Conservation (phyloP, 2,888 invertebrate species). For the Sesia bembeciformis region DNA sequence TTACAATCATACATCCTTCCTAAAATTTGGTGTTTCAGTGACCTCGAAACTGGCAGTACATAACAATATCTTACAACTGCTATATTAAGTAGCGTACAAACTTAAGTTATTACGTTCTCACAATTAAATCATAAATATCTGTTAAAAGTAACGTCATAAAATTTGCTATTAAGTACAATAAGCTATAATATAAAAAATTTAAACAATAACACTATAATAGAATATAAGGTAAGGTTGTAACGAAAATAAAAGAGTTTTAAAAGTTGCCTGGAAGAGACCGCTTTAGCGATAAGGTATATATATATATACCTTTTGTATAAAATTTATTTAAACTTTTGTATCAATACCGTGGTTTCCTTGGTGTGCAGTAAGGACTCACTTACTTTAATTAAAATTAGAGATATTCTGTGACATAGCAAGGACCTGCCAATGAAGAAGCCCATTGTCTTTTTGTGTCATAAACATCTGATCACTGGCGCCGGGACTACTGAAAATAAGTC, state of each 20-base stretch:
- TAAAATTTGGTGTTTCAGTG: conserved; percentile 55
- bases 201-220: conserved; percentile 28
- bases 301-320: too few species aligned
- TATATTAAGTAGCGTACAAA: conserved; percentile 33
- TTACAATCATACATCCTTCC: conserved; percentile 33
- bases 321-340: too few species aligned
- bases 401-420: too few species aligned
- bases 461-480: too few species aligned
- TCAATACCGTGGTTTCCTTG: too few species aligned
- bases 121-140: conserved; percentile 24
- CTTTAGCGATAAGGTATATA: too few species aligned
- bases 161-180: conserved; percentile 46
- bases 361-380: too few species aligned
- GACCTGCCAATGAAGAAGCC: too few species aligned
- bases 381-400: too few species aligned
- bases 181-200: conserved; percentile 36
- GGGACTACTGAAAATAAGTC: too few species aligned
- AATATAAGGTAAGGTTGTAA: conserved; percentile 25
- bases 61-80: conserved; percentile 43
- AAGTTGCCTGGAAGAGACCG: too few species aligned
- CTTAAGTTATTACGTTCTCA: conserved; percentile 2
- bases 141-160: conserved; percentile 42
- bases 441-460: too few species aligned
- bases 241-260: neutral
- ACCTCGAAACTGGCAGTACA: conserved; percentile 65